Conservation (phyloP, 2,797 vertebrate genomes). For the Rhinella marina region DNA sequence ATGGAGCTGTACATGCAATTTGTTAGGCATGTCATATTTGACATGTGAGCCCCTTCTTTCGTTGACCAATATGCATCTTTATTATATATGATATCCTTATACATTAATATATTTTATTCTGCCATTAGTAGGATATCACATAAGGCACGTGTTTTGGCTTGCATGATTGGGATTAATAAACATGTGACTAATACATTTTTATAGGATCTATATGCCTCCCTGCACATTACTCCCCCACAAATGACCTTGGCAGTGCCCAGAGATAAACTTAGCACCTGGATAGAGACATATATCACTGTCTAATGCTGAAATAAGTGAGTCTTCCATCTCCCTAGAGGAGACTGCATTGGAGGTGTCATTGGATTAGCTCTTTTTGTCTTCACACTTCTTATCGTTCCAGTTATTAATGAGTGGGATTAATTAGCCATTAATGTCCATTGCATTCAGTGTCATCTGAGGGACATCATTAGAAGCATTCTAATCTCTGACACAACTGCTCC, state of each 20-base stretch:
- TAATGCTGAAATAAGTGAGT: constrained; percentile 35
- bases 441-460: constrained; percentile 39
- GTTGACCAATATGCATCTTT: too few species aligned
- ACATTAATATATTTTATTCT: neutral
- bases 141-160: neutral
- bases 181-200: neutral
- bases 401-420: constrained; percentile 69
- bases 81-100: too few species aligned
- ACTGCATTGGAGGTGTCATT: constrained; percentile 68
- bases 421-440: constrained; percentile 57
- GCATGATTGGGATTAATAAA: neutral
- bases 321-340: constrained; percentile 36
- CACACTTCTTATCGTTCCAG: constrained; percentile 64
- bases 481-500: constrained; percentile 14
- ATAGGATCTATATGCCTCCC: neutral
- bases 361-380: constrained; percentile 64
- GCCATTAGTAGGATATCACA: neutral
- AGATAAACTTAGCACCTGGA: constrained; percentile 48
- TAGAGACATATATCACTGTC: constrained; percentile 3
- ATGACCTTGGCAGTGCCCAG: constrained; percentile 61
- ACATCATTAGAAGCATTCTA: constrained; percentile 23
- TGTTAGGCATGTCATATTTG: too few species aligned
- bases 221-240: neutral
- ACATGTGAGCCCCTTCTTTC: too few species aligned
- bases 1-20: neutral